Evolutionary conservation across 1,140 invertebrate genomes (phyloP), one percentile per base, ranked within the genome.

Genomic region (Augochlora pura): DNA sequence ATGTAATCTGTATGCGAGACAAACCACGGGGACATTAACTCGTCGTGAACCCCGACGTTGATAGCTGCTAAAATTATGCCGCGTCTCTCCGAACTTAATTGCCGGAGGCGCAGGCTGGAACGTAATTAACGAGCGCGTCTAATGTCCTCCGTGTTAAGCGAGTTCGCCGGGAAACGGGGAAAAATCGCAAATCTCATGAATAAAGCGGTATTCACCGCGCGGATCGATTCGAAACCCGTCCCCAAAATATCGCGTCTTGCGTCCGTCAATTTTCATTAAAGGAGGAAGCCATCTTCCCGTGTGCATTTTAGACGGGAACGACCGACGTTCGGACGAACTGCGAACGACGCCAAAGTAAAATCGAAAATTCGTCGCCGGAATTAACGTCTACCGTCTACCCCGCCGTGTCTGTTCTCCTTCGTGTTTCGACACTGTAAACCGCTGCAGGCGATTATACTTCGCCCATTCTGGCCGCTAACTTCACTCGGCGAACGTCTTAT

Each of bases 71-170:
- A 78, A 72, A 72, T 78, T 78, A 72, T 57, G 39, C 14, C 69
- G 46, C 46, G 46, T 65, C 54, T 72, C 76, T 63, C 54, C n/a
- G 42, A 70, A 70, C 57, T 77, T 70, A 77, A 77, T 77, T 77
- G 68, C 75, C 66, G 62, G 42, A 49, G 60, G 57, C 74, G 52
- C 27, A 57, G n/a, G 6, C 49, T 2, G 38, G 42, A 42, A 59
- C 42, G 42, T 52, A 70, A 77, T 77, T 77, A 77, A 77, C 66
- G 66, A 38, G 66, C 14, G 27, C 16, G 10, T 38, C 74, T 69
- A 68, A 46, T 46, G 39, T 69, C 65, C 46, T 39, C 8, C 25
- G 38, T 39, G 73, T 59, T 42, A n/a, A 60, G 18, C 64, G 38
- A 21, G 16, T 3, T 9, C 54, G 21, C 25, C 23, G 16, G 39